Base-by-base conservation (phyloP, 2,888 invertebrate genomes). In the Synergus itoensis region DNA sequence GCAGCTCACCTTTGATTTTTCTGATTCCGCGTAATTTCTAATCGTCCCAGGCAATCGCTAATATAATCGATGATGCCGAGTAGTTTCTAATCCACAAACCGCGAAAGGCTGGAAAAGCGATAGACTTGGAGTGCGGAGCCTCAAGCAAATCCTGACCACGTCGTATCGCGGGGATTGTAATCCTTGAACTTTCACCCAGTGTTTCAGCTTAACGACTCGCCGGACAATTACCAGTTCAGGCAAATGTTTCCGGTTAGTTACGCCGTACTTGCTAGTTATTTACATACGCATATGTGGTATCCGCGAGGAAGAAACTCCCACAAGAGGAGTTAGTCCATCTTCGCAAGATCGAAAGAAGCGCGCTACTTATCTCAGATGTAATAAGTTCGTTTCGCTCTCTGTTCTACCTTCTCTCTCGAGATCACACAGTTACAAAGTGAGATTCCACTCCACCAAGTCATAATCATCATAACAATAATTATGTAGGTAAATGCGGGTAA, bases 401-500 rank as follows among this genome's bases (percentile, higher is more conserved):
- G 12, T 43, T 40, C 40, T n/a, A n/a, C 12, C 21, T 16, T 69
- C 18, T 45, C 45, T 45, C 53, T 36, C 63, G 69, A 69, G 80
- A 78, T 78, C 77, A 79, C 60, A 79, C 77, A 80, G 79, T 78
- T 80, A 81, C 80, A 77, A 77, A 79, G 81, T 81, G 80, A 84
- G 80, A 85, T 87, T 86, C 85, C 85, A 81, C 83, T 83, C 78
- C 79, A 75, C 80, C 65, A 82, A 86, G 86, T 89, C 88, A 90
- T 91, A 89, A 91, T 91, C 88, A 90, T 90, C 90, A 89, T 88
- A 87, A 89, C 83, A 89, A 91, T 90, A 90, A 91, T 91, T 90
- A 91, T 88, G 88, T 90, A 90, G 89, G 89, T 90, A 90, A 91
- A 90, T 91, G 90, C 83, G 84, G 83, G 79, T 78, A 84, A 79